These are phyloP conservation scores for Laterallus jamaicensis DNA, from an alignment of 2,113 vertebrate species.

Conservation along the genomic window DNA sequence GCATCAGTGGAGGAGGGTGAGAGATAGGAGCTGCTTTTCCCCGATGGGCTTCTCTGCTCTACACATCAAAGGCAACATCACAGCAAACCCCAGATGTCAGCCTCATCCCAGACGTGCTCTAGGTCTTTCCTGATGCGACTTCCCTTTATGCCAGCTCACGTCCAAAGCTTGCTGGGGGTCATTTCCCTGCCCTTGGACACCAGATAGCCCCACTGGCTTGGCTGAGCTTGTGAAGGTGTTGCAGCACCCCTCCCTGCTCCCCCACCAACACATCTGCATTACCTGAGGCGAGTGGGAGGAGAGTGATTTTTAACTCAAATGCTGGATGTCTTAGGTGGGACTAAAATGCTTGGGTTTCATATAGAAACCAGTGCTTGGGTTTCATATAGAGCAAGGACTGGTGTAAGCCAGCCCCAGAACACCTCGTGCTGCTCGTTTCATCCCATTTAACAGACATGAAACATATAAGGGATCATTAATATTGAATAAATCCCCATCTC, in stretches of 20 bases:
- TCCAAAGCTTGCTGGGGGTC: not conserved
- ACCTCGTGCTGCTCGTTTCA: not conserved
- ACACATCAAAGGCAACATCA: not conserved
- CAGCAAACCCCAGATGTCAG: fast-evolving
- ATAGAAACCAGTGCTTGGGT: not conserved
- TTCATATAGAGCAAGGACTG: fast-evolving
- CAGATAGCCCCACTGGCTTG: fast-evolving
- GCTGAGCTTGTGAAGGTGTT: not conserved
- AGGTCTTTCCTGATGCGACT: not conserved
- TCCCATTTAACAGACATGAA: not conserved
- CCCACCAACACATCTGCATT: not conserved
- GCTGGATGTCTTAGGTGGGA: not conserved
- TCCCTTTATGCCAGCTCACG: not conserved
- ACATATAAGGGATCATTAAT: not conserved
- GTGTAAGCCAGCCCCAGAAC: not conserved
- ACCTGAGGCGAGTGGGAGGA: fast-evolving
- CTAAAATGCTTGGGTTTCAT: not conserved
- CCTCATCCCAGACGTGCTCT: not conserved
- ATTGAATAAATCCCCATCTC: not conserved
- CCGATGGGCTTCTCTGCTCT: not conserved
- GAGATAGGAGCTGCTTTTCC: not conserved
- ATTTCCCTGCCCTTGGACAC: not conserved
- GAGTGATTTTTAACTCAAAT: not conserved
- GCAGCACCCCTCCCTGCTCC: fast-evolving
- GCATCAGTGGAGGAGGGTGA: not conserved